These are phyloP conservation scores for Dynastes grantii DNA, from an alignment of 2,888 invertebrate species.

Conservation along the genomic window DNA sequence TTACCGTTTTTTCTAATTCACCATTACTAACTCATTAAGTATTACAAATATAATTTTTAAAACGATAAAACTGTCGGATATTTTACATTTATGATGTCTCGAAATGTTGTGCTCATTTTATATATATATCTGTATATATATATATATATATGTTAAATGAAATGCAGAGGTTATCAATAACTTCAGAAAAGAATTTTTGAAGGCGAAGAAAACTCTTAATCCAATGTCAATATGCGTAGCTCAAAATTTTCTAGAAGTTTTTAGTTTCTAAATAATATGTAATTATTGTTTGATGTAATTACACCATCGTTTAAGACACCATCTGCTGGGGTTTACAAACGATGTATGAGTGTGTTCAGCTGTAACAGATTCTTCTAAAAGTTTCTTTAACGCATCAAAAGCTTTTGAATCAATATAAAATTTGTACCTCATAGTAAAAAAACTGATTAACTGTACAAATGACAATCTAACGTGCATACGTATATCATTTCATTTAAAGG, in stretches of 20 bases:
- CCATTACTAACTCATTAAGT: constrained; percentile 51
- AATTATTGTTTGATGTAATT: constrained; percentile 47
- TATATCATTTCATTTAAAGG: constrained; percentile 10
- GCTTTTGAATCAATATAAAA: constrained; percentile 13
- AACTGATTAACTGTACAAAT: constrained; percentile 37
- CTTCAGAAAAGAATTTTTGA: constrained; percentile 42
- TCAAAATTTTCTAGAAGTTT: constrained; percentile 61
- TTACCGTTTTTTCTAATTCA: constrained; percentile 56
- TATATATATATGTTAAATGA: constrained; percentile 54
- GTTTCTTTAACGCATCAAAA: constrained; percentile 29
- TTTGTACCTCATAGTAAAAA: constrained; percentile 35
- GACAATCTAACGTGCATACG: constrained; percentile 38
- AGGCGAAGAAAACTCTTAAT: constrained; percentile 60
- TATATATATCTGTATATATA: constrained; percentile 57
- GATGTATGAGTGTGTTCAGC: constrained; percentile 53
- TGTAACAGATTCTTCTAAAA: constrained; percentile 45
- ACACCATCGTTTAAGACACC: constrained; percentile 28
- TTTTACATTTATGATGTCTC: constrained; percentile 63
- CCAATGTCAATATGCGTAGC: constrained; percentile 71
- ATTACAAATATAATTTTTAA: constrained; percentile 49
- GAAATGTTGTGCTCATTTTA: constrained; percentile 68
- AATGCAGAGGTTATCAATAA: constrained; percentile 55
- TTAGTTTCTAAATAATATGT: constrained; percentile 42
- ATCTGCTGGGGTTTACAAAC: constrained; percentile 25
- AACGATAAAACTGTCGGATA: constrained; percentile 57